phyloP scores from a whole-genome alignment of 2,888 invertebrate species.

The Micropterix aruncella region DNA sequence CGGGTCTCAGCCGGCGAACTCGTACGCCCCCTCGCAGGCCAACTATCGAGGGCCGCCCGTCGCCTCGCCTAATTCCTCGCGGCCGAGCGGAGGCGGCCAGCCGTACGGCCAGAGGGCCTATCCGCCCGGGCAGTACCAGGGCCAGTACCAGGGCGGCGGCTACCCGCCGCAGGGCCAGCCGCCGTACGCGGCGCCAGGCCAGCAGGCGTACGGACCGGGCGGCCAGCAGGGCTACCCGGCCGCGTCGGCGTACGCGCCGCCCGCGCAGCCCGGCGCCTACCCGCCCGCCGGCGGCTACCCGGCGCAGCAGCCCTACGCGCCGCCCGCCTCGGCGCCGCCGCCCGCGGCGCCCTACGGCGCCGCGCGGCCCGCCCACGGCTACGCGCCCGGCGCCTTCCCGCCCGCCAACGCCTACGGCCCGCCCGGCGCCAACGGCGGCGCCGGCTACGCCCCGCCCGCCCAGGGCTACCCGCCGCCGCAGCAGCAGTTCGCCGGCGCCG shows the following conservation, averaged over 20 bases:
- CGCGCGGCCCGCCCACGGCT: slow-evolving; percentile 21
- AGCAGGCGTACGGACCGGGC: slow-evolving; percentile 48
- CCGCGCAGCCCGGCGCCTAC: slow-evolving; percentile 39
- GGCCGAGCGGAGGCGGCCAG: slow-evolving; percentile 41
- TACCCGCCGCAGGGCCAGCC: slow-evolving; percentile 53
- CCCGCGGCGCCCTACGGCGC: slow-evolving; percentile 28
- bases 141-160: slow-evolving; percentile 38
- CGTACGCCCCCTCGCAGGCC: slow-evolving; percentile 30
- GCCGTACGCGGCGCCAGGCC: slow-evolving; percentile 49
- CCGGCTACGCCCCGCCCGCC: slow-evolving; percentile 31
- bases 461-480: slow-evolving; percentile 36
- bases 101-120: slow-evolving; percentile 54
- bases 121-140: slow-evolving; percentile 52
- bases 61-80: slow-evolving; percentile 36
- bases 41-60: slow-evolving; percentile 36
- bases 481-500: slow-evolving; percentile 34
- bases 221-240: slow-evolving; percentile 55
- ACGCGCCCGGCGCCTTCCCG: slow-evolving; percentile 32
- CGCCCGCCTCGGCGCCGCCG: slow-evolving; percentile 17
- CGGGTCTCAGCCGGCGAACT: slow-evolving; percentile 27
- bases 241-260: slow-evolving; percentile 46
- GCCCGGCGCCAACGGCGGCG: slow-evolving; percentile 30
- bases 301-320: slow-evolving; percentile 34
- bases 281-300: slow-evolving; percentile 31
- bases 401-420: slow-evolving; percentile 28